Conservation (phyloP, 2,888 invertebrate genomes). For the Drosophila nr. perissopoda region DNA sequence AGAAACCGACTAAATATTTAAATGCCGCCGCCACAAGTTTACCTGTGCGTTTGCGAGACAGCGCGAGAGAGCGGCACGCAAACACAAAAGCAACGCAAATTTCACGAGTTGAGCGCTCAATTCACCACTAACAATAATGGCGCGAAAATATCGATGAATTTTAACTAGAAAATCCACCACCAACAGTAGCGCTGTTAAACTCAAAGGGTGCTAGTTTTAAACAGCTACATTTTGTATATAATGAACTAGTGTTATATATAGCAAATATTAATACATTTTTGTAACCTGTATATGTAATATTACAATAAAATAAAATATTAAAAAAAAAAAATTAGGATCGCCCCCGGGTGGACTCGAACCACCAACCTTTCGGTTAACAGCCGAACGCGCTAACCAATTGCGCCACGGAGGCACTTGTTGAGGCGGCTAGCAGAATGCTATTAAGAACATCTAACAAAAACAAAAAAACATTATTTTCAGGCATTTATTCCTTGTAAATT, state of each 20-base stretch:
- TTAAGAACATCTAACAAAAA: conserved; percentile 6
- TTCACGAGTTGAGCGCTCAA: conserved; percentile 13
- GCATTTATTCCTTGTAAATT: background rate
- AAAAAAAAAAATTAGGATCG: conserved; percentile 84
- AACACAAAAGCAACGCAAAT: conserved; percentile 5
- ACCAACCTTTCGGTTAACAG: conserved; percentile 99
- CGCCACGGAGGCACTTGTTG: conserved; percentile 89
- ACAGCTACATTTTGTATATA: background rate
- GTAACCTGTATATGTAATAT: no score
- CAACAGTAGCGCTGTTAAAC: conserved; percentile 19
- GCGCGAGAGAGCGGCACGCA: conserved; percentile 31
- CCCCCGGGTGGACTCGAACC: conserved; percentile 99
- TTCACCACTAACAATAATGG: conserved; percentile 41
- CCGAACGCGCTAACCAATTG: conserved; percentile 99
- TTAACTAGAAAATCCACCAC: conserved; percentile 9
- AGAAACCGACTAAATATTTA: conserved; percentile 57
- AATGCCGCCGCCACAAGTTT: conserved; percentile 28
- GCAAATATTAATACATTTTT: background rate
- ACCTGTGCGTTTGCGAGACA: conserved; percentile 34
- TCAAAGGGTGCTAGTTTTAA: conserved; percentile 7
- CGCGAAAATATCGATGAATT: conserved; percentile 9
- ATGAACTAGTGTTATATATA: no score
- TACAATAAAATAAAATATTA: background rate
- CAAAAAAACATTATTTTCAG: background rate
- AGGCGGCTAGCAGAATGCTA: background rate